Base-by-base conservation (phyloP, 2,888 invertebrate genomes). In the Drosophila niveifrons region DNA sequence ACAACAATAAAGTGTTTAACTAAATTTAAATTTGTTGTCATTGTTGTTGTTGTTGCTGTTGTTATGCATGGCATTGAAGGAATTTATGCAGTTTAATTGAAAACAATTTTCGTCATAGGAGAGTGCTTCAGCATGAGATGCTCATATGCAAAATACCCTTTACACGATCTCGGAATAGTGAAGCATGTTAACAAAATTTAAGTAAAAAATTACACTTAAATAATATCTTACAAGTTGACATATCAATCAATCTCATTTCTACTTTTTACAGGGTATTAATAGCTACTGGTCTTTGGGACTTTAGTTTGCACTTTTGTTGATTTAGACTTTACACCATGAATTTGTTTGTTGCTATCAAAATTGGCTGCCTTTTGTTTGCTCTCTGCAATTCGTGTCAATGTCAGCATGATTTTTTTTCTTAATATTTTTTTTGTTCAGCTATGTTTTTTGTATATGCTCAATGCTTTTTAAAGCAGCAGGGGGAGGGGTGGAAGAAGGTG, bases 21-120 rank as follows among this genome's bases (percentile, higher is more conserved):
- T 46, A 71, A 70, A 72, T 59, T 48, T 31, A 66, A 68, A 52
- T 74, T 65, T 69, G 51, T 59, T 57, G 34, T 57, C 6, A 31
- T 31, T 66, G 52, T 48, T 41, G 48, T 56, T 66, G 43, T 57
- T 41, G 55, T 56, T 67, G 61, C 39, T 52, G 61, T 62, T 69
- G 61, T 50, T 56, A 53, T 64, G 66, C 53, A 44, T 78, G 82
- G 57, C 83, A 85, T 82, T 83, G 83, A 72, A 63, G 78, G 71
- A 85, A 83, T 80, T 85, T 86, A 86, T 83, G 86, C 86, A 83
- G 78, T 83, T 83, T 80, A 86, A 83, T 83, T 85, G 83, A 73
- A 73, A 61, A 55, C 70, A 71, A 68, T 75, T 75, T 78, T 68
- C 47, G 62, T 61, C 53, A 41, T 46, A 29, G 51, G 47, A 48